Percentiles rank a stretch among this genome's conserved stretches.
phyloP scores from a whole-genome alignment of 1,140 invertebrate species.

The Fopius arisanus region DNA sequence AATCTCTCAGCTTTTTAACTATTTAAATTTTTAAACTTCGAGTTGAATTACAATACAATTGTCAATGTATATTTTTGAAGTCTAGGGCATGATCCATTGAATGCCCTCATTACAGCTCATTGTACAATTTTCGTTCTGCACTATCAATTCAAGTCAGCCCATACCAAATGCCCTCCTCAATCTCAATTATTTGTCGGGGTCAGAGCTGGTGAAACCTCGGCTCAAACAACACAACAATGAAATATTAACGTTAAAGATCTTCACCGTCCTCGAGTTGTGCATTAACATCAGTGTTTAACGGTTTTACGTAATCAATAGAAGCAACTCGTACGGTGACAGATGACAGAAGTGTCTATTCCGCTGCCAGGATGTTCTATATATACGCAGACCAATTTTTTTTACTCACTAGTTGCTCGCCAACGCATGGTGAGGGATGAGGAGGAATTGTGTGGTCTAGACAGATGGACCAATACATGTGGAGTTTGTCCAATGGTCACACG shows the following conservation, averaged over 20 bases:
- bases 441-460: background rate
- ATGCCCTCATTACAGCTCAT: background rate
- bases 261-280: background rate
- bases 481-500: background rate
- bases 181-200: background rate
- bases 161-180: background rate
- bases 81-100: background rate
- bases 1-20: too few species aligned
- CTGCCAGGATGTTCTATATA: conserved; percentile 43
- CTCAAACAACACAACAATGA: background rate
- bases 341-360: conserved; percentile 48
- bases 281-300: background rate
- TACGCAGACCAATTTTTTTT: conserved; percentile 27
- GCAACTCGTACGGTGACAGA: conserved; percentile 48
- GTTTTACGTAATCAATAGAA: conserved; percentile 52
- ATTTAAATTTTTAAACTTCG: too few species aligned
- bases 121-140: background rate
- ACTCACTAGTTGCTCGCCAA: background rate
- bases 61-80: background rate
- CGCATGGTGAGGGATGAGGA: background rate
- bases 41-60: too few species aligned
- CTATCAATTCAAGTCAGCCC: background rate
- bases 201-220: too few species aligned
- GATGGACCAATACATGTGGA: background rate
- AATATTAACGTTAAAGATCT: background rate